These are phyloP conservation scores for Agrotis segetum DNA, from an alignment of 2,888 invertebrate species.

Conservation along the genomic window DNA sequence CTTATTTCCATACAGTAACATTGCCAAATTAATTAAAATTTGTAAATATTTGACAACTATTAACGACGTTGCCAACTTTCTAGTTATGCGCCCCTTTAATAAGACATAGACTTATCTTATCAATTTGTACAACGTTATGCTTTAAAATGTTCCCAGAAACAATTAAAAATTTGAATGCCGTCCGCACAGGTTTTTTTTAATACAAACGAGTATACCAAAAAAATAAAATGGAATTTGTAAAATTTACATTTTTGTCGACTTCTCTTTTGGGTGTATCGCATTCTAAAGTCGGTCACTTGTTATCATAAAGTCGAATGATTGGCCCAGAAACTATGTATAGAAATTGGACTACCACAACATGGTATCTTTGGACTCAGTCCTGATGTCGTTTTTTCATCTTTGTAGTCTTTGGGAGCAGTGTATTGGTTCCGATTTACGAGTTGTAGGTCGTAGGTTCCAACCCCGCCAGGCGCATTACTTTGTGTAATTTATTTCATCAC, in stretches of 20 bases:
- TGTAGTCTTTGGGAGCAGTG: neutral
- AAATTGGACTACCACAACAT: neutral
- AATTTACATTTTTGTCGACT: constrained; percentile 37
- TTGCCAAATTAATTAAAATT: too few species aligned
- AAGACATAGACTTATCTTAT: neutral
- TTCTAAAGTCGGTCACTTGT: constrained; percentile 14
- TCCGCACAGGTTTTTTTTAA: constrained; percentile 13
- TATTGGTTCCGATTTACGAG: too few species aligned
- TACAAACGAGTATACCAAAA: constrained; percentile 37
- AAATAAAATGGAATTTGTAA: constrained; percentile 25
- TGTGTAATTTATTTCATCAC: too few species aligned
- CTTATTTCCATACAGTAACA: too few species aligned
- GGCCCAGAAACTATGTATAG: neutral
- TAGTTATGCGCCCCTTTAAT: too few species aligned
- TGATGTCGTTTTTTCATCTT: neutral
- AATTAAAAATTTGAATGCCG: constrained; percentile 26
- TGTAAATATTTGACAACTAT: too few species aligned
- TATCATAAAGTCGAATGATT: constrained; percentile 17
- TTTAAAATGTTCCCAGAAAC: constrained; percentile 1
- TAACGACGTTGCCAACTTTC: too few species aligned
- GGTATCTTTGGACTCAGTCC: neutral
- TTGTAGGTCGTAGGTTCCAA: too few species aligned
- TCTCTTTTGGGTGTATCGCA: constrained; percentile 13
- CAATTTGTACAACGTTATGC: neutral
- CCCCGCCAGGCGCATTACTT: too few species aligned